Conservation (phyloP, 2,888 invertebrate genomes). For the Tetanocera ferruginea region DNA sequence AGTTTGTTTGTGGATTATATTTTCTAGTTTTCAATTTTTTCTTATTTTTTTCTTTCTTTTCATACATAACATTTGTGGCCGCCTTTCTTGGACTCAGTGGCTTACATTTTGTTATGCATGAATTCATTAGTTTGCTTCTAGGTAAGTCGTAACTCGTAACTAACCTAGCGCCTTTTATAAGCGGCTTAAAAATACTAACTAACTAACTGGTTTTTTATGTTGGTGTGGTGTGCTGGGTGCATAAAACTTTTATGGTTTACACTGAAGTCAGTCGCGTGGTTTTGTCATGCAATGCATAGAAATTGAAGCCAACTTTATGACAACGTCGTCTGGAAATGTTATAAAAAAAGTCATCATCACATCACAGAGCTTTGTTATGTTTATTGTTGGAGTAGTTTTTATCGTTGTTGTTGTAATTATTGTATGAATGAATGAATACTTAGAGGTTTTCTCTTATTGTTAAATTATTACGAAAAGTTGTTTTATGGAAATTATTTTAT, state of each 20-base stretch:
- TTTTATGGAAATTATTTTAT: too few relatives aligned
- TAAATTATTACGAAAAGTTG: too few relatives aligned
- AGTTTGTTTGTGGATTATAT: not conserved
- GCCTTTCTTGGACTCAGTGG: not conserved
- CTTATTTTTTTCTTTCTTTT: not conserved
- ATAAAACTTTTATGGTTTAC: not conserved
- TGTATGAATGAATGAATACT: too few relatives aligned
- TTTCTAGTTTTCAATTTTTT: not conserved
- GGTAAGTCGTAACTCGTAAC: conserved; percentile 7
- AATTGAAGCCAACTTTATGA: not conserved
- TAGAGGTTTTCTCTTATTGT: too few relatives aligned
- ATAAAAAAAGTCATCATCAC: too few relatives aligned
- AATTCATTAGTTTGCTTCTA: conserved; percentile 6
- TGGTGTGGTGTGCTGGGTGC: too few relatives aligned
- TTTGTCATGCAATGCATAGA: not conserved
- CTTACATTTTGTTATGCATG: conserved; percentile 11
- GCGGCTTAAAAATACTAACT: not conserved
- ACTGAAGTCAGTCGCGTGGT: not conserved
- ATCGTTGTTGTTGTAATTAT: too few relatives aligned
- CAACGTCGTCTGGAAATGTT: not conserved
- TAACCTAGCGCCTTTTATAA: not conserved
- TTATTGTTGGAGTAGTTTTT: too few relatives aligned
- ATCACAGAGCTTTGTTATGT: too few relatives aligned
- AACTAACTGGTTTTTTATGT: too few relatives aligned
- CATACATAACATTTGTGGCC: not conserved